phyloP scores from a whole-genome alignment of 2,797 vertebrate genomes.

The Hozukius guyotensis region DNA sequence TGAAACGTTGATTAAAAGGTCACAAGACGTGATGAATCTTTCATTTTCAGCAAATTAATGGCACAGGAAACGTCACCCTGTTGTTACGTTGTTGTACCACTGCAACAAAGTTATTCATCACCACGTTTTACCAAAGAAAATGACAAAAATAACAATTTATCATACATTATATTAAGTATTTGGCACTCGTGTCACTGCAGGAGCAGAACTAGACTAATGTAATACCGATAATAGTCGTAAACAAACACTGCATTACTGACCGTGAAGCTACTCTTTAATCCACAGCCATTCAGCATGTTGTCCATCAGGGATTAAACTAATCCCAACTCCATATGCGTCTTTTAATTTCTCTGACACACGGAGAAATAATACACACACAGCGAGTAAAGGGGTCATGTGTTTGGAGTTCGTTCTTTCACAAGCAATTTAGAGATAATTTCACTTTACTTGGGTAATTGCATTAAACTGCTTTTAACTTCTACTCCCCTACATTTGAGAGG shows the following conservation, averaged over 20 bases:
- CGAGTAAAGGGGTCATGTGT: not conserved
- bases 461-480: not conserved
- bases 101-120: not conserved
- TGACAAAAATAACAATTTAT: not conserved
- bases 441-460: not conserved
- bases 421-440: not conserved
- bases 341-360: conserved; percentile 21
- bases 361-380: not conserved
- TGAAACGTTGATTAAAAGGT: not conserved
- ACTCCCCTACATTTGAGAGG: not conserved
- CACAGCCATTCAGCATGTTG: conserved; percentile 45
- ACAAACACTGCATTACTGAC: conserved; percentile 43
- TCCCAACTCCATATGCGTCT: conserved; percentile 49
- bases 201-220: not conserved
- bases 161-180: not conserved
- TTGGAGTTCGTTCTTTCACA: not conserved
- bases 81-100: not conserved
- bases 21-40: not conserved
- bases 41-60: not conserved
- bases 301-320: conserved; percentile 66
- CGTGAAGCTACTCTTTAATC: conserved; percentile 58
- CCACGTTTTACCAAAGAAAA: not conserved
- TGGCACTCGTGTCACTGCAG: not conserved
- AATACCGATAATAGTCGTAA: conserved; percentile 27
- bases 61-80: not conserved